phyloP scores from a whole-genome alignment of 2,113 vertebrate species.

The Thymallus thymallus region DNA sequence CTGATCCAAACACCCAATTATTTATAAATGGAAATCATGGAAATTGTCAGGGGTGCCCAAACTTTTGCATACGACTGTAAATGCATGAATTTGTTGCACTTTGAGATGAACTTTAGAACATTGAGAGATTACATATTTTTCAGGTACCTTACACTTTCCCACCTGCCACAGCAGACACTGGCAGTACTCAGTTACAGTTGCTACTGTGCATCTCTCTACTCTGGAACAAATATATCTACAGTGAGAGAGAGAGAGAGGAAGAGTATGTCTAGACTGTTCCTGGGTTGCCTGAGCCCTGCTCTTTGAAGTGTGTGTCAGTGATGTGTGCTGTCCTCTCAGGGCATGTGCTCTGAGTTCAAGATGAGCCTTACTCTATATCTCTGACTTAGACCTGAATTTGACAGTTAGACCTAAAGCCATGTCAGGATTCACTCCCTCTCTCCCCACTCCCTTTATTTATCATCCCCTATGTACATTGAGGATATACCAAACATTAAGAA shows the following conservation, averaged over 20 bases:
- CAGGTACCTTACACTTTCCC: too few species aligned
- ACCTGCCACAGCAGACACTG: too few species aligned
- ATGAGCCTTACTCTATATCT: constrained; percentile 50
- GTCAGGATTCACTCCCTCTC: background rate
- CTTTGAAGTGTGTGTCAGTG: constrained; percentile 58
- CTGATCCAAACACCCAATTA: too few species aligned
- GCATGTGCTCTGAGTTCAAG: constrained; percentile 54
- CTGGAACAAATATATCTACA: background rate
- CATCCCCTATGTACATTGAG: background rate
- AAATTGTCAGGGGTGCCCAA: too few species aligned
- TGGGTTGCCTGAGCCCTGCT: constrained; percentile 48
- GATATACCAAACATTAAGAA: too few species aligned
- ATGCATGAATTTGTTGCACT: too few species aligned
- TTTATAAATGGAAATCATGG: too few species aligned
- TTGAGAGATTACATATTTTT: too few species aligned
- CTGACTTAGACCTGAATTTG: constrained; percentile 16
- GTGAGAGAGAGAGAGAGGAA: constrained; percentile 42
- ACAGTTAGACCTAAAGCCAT: constrained; percentile 14
- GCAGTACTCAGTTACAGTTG: too few species aligned
- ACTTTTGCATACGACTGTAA: too few species aligned
- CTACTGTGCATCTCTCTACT: too few species aligned
- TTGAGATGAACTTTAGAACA: too few species aligned
- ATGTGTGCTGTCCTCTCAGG: constrained; percentile 47
- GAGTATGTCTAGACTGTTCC: constrained; percentile 63
- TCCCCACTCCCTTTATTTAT: background rate